phyloP scores from a whole-genome alignment of 2,888 invertebrate genomes.

The Priocnemis perturbator region DNA sequence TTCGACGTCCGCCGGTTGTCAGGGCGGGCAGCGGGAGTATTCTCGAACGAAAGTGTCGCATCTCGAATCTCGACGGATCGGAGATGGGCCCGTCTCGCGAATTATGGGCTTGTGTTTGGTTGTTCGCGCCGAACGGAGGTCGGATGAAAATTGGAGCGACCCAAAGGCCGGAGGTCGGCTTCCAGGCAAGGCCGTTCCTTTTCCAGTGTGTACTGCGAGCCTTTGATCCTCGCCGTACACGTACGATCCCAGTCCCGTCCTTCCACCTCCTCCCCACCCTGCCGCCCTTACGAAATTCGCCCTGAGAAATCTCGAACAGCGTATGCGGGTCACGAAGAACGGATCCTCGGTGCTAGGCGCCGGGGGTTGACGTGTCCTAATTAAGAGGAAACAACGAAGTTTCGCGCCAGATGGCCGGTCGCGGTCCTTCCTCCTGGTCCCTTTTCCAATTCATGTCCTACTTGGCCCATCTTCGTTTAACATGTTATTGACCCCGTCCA shows the following conservation, averaged over 20 bases:
- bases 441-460: background rate
- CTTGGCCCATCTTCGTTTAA: background rate
- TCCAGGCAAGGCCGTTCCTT: too few species aligned
- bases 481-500: slow-evolving; percentile 7
- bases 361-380: slow-evolving; percentile 42
- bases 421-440: background rate
- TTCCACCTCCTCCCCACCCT: background rate
- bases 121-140: too few species aligned
- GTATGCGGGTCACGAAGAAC: slow-evolving; percentile 50
- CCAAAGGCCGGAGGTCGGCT: too few species aligned
- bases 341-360: slow-evolving; percentile 35
- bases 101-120: too few species aligned
- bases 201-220: too few species aligned
- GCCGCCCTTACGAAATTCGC: background rate
- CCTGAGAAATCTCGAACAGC: background rate
- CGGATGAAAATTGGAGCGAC: too few species aligned
- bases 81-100: too few species aligned
- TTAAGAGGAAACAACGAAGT: slow-evolving; percentile 53
- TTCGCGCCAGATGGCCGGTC: slow-evolving; percentile 12
- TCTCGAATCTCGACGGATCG: too few species aligned
- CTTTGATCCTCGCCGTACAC: background rate
- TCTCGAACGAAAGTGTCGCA: too few species aligned
- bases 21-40: too few species aligned
- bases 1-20: too few species aligned
- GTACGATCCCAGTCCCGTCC: background rate